A percentile compares a stretch with the other conserved stretches of the same genome.
Evolutionary conservation across 2,888 invertebrate species (phyloP).

Genomic region (Chelonus formosanus): DNA sequence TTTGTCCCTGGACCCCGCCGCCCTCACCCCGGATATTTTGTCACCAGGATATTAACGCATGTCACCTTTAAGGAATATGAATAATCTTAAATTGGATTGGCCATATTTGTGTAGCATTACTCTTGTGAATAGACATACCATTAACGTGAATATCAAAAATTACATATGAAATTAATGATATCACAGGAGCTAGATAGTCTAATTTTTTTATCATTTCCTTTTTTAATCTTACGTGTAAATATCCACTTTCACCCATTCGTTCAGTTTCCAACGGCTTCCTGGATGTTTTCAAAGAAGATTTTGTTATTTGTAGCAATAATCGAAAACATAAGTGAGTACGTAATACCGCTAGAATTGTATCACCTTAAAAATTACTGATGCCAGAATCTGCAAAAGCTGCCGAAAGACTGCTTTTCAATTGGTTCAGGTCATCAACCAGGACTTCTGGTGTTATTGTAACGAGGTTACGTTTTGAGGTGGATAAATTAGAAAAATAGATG

Average conservation of each 20-base stretch:
- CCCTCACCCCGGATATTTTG: no score
- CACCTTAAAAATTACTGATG: slow-evolving; percentile 21
- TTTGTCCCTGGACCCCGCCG: no score
- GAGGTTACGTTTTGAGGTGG: no score
- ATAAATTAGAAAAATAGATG: no score
- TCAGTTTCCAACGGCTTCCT: slow-evolving; percentile 4
- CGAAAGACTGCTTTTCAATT: slow-evolving; percentile 14
- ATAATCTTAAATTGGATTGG: slow-evolving; percentile 24
- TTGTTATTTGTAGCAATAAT: slow-evolving; percentile 11
- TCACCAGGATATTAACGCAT: slow-evolving; percentile 14
- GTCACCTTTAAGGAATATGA: slow-evolving; percentile 19
- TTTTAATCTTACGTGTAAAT: slow-evolving; percentile 27
- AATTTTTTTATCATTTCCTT: slow-evolving; percentile 18
- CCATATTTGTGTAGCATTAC: slow-evolving; percentile 15
- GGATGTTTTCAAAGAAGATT: slow-evolving; percentile 24
- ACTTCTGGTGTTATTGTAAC: no score
- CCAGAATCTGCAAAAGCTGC: background rate
- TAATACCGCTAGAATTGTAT: slow-evolving; percentile 20
- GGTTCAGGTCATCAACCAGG: slow-evolving; percentile 2
- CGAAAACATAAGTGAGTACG: slow-evolving; percentile 16
- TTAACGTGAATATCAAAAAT: slow-evolving; percentile 29
- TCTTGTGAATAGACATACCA: slow-evolving; percentile 23
- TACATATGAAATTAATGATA: slow-evolving; percentile 22
- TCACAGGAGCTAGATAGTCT: background rate
- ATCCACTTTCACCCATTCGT: slow-evolving; percentile 24